These are phyloP conservation scores for Scaptomyza reducta DNA, from an alignment of 2,888 invertebrate genomes.

Conservation along the genomic window DNA sequence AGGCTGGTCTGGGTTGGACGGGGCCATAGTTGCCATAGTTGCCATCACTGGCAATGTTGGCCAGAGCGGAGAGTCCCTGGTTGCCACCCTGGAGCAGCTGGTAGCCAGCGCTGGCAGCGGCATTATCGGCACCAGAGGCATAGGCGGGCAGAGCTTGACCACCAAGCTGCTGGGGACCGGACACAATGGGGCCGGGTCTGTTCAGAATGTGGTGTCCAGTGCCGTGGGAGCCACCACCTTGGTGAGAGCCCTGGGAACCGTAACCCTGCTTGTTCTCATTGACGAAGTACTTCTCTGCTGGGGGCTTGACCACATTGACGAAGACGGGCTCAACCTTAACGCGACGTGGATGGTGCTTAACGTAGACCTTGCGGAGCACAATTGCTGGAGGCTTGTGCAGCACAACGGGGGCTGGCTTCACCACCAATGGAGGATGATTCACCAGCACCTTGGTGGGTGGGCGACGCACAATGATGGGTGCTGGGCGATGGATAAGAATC, in stretches of 20 bases:
- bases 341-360: slow-evolving; percentile 82
- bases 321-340: slow-evolving; percentile 83
- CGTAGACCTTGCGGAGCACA: slow-evolving; percentile 82
- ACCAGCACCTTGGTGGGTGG: slow-evolving; percentile 83
- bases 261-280: slow-evolving; percentile 81
- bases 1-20: slow-evolving; percentile 50
- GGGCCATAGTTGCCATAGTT: slow-evolving; percentile 52
- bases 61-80: slow-evolving; percentile 75
- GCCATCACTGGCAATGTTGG: slow-evolving; percentile 67
- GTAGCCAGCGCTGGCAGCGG: slow-evolving; percentile 75
- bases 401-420: slow-evolving; percentile 83
- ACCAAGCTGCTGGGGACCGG: slow-evolving; percentile 37
- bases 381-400: slow-evolving; percentile 84
- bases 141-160: slow-evolving; percentile 59
- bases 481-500: slow-evolving; percentile 83
- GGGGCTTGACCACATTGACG: slow-evolving; percentile 83
- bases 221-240: slow-evolving; percentile 16
- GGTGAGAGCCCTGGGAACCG: slow-evolving; percentile 41
- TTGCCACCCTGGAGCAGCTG: slow-evolving; percentile 74
- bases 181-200: slow-evolving; percentile 50
- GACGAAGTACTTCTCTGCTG: slow-evolving; percentile 83
- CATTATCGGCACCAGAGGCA: slow-evolving; percentile 69
- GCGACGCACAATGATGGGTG: slow-evolving; percentile 83
- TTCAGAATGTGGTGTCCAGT: slow-evolving; percentile 15
- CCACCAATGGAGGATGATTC: slow-evolving; percentile 83